A percentile compares a stretch with the other conserved stretches of the same genome.
Conservation (phyloP, 2,888 invertebrate species). For the Perdita meconis region DNA sequence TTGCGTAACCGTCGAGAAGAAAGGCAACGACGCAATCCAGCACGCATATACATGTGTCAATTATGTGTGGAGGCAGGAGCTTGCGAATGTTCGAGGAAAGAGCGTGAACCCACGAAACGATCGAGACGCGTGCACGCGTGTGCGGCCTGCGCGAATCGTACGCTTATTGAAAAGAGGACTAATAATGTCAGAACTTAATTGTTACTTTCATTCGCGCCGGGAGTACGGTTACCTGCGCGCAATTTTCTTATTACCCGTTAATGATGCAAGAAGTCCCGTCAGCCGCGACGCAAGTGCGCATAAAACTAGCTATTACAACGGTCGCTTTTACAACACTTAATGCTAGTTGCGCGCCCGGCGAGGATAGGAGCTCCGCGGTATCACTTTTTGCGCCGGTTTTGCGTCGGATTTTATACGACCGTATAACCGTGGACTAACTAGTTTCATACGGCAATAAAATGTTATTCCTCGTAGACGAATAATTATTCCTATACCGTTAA, state of each 20-base stretch:
- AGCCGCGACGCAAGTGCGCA: constrained; percentile 55
- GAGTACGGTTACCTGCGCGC: constrained; percentile 66
- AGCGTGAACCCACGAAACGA: constrained; percentile 8
- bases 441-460: constrained; percentile 51
- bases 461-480: constrained; percentile 30
- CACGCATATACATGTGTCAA: constrained; percentile 28
- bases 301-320: constrained; percentile 70
- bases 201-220: constrained; percentile 50
- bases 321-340: constrained; percentile 66
- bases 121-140: neutral
- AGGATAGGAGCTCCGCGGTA: constrained; percentile 30
- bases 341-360: constrained; percentile 32
- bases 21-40: constrained; percentile 23
- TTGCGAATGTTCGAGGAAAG: constrained; percentile 32
- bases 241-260: constrained; percentile 73
- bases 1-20: constrained; percentile 21
- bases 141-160: constrained; percentile 1
- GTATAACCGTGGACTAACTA: constrained; percentile 47
- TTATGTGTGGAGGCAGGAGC: constrained; percentile 40
- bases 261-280: constrained; percentile 69
- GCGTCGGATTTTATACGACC: constrained; percentile 59
- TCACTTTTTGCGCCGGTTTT: constrained; percentile 62
- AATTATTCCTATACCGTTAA: constrained; percentile 59
- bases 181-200: constrained; percentile 69
- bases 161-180: constrained; percentile 52